Conservation (phyloP, 1,140 invertebrate genomes). For the Ceratosolen solmsi region DNA sequence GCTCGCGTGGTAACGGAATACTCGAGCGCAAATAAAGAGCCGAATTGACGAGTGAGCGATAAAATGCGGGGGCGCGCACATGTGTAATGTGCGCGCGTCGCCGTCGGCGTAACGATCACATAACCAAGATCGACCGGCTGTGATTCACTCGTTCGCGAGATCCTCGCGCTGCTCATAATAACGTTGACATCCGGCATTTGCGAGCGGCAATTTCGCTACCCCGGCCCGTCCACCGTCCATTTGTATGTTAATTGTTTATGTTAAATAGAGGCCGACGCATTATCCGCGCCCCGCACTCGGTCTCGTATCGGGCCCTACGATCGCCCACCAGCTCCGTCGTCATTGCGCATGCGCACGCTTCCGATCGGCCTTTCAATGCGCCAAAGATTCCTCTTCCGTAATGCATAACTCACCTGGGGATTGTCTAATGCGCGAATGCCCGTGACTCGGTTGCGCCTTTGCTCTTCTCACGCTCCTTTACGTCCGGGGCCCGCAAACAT, state of each 20-base stretch:
- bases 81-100: not conserved
- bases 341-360: no score
- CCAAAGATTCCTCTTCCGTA: not conserved
- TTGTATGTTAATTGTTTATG: constrained; percentile 59
- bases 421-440: not conserved
- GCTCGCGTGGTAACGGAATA: not conserved
- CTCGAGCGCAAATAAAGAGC: constrained; percentile 15
- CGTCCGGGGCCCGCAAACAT: no score
- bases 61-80: not conserved
- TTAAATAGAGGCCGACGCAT: constrained; percentile 51
- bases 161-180: constrained; percentile 51
- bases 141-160: constrained; percentile 15
- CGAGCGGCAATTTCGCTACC: not conserved
- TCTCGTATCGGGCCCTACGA: constrained; percentile 4
- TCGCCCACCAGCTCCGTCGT: not conserved
- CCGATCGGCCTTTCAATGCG: not conserved
- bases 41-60: constrained; percentile 17
- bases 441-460: not conserved
- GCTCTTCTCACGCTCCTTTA: not conserved
- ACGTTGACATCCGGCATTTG: constrained; percentile 56
- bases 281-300: not conserved
- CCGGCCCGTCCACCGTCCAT: constrained; percentile 27
- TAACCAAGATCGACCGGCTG: constrained; percentile 40
- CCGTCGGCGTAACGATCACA: constrained; percentile 42
- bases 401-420: not conserved